Conservation (phyloP, 2,113 vertebrate genomes). For the Laticauda colubrina region DNA sequence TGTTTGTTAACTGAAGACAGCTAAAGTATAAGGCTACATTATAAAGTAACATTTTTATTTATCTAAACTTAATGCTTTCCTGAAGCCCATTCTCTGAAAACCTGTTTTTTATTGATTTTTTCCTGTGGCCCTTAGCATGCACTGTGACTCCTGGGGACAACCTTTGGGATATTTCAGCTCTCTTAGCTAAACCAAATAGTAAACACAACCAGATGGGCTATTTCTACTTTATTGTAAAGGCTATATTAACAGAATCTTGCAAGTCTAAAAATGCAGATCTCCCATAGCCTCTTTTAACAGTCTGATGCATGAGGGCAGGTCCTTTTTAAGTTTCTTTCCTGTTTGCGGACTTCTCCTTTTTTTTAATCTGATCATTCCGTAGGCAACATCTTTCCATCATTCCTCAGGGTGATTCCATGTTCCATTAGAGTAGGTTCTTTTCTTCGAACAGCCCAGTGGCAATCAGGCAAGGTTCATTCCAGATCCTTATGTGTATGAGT, state of each 20-base stretch:
- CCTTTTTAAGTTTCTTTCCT: not conserved
- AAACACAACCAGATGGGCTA: not conserved
- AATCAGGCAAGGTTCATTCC: not conserved
- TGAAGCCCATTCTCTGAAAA: not conserved
- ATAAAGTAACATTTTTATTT: not conserved
- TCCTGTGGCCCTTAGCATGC: not conserved
- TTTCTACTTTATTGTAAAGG: not conserved
- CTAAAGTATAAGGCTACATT: not conserved
- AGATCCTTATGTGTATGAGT: accelerated
- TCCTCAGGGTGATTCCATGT: not conserved
- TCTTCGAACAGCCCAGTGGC: not conserved
- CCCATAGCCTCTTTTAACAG: not conserved
- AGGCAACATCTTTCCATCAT: not conserved
- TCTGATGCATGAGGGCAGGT: not conserved
- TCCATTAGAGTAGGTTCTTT: not conserved
- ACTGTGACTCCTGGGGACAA: not conserved
- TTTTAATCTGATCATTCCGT: not conserved
- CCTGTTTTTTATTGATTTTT: not conserved
- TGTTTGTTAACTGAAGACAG: not conserved
- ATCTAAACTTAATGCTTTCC: not conserved
- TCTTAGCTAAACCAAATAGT: not conserved
- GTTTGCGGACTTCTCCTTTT: not conserved
- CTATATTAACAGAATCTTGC: not conserved
- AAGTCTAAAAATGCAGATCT: not conserved
- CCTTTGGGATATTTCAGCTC: not conserved